Base-by-base conservation (phyloP, 2,888 invertebrate species). In the Monoplex corrugatus region DNA sequence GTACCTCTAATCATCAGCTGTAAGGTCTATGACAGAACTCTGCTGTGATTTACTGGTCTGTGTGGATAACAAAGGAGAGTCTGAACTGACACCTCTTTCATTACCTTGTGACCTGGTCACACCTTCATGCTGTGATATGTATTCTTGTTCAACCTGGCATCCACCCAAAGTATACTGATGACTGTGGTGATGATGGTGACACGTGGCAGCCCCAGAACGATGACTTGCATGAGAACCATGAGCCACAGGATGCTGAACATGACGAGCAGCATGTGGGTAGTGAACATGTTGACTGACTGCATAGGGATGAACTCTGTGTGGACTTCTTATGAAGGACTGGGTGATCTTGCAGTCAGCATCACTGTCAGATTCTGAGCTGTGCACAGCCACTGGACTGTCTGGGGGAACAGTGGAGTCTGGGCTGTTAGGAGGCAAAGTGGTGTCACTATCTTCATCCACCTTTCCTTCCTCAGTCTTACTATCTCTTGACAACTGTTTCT, bases 291-390 rank as follows among this genome's bases (percentile, higher is more conserved):
- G 82, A 32, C 19, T 10, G 45, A 3, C 3, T 2, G 2, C 19
- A 35, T 32, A 10, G 23, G 83, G 83, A 13, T 45, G 45, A 83
- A n/a, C 32, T 8, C 13, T 13, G 0, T 2, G 38, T 23, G 38
- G 38, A 5, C 38, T n/a, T 19, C 45, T 16, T 50, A 44, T 38
- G 23, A 50, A 57, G 84, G 57, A 38, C 23, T 19, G 84, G 6
- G 84, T 84, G 84, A 84, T 84, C 28, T 19, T 13, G 38, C 84
- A 84, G 57, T 84, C 84, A 6, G 44, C 44, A 38, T 83, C 83
- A 8, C 32, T 10, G 32, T 84, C 84, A 1, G 84, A 84, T 19
- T 50, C 84, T 2, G 84, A 84, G 84, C 84, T 84, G 84, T 57
- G 35, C 84, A 84, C 84, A 16, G 84, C 84, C 38, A 84, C 84